Base-by-base conservation (phyloP, 2,113 vertebrate species). In the Labrus mixtus region DNA sequence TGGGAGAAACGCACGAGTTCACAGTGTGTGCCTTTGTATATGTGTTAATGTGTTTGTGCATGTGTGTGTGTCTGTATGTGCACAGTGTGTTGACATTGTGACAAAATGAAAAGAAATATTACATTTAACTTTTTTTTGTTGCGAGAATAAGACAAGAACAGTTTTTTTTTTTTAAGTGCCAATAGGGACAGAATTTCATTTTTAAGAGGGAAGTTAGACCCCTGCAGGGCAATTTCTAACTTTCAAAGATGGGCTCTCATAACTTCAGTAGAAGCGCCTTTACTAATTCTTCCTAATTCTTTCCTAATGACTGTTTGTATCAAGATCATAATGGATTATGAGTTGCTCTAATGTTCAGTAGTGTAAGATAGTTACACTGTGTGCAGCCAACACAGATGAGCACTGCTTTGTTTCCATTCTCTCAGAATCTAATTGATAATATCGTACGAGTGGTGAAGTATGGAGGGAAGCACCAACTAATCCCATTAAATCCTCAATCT, bases 401-500 rank as follows among this genome's bases (percentile, higher is more conserved):
- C 19, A 7, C 22, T 8, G 60, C 8, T 69, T 62, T 66, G 43
- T 17, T 78, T 86, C 45, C 59, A 54, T 76, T 65, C 56, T 5
- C 33, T 72, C 41, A 29, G 54, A 71, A 57, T 53, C 43, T 22
- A n/a, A 76, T 57, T 70, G 25, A 45, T 58, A 60, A 65, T 17
- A 71, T 80, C 53, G 43, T 43, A 43, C 1, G 20, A 11, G 4
- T 68, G 41, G 33, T 36, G 16, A 33, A 33, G 29, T 1, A 20
- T 11, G 20, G 17, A 59, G 41, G 55, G 20, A 20, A 48, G 53
- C 6, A 19, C 17, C 39, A 46, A 57, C 29, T 73, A 16, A 22
- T 15, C 16, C 13, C 13, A 53, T 67, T 20, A 22, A 15, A 64
- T 23, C 23, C 11, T 33, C 22, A 33, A 25, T 36, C 6, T 39